Base-by-base conservation (phyloP, 1,140 invertebrate genomes). In the Capitella teleta region DNA sequence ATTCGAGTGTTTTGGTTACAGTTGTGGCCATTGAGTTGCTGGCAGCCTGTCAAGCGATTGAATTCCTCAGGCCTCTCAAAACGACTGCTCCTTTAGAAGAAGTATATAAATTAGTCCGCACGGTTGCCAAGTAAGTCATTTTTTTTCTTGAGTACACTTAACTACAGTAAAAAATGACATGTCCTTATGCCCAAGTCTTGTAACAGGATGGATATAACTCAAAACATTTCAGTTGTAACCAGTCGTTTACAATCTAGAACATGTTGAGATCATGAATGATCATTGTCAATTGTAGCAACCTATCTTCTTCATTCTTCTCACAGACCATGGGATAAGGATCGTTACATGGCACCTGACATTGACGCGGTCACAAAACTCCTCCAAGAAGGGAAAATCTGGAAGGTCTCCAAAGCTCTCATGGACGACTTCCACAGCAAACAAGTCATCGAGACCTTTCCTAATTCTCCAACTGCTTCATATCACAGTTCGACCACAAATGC, bases 11-110 rank as follows among this genome's bases (percentile, higher is more conserved):
- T 41, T 8, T n/a, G 41, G 40, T 52, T 49, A 10, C 53, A 76
- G 82, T 85, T 1, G 75, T 85, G 43, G 82, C 81, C 3, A 84
- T 85, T 56, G 83, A 85, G 64, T 63, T 85, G 21, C 56, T 85
- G 19, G 77, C 79, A 21, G 82, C 82, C 3, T 84, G 82, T 63
- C 83, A 85, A 68, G 83, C 82, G 1, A 79, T 85, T 37, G 83
- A 85, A 60, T 85, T 85, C 65, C 65, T 84, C 16, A 70, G 82
- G 25, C 83, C 83, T 2, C 62, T 84, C 25, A 82, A 79, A 59
- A 81, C 80, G 10, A 85, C 83, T 2, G 68, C 72, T 5, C 82
- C 83, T 2, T 61, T 85, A 28, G 82, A 85, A 62, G 81, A 80
- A 54, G 80, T 84, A 18, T 80, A 82, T 59, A 73, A 74, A 42